Base-by-base conservation (phyloP, 2,797 vertebrate species). In the Lindbergichthys nudifrons region DNA sequence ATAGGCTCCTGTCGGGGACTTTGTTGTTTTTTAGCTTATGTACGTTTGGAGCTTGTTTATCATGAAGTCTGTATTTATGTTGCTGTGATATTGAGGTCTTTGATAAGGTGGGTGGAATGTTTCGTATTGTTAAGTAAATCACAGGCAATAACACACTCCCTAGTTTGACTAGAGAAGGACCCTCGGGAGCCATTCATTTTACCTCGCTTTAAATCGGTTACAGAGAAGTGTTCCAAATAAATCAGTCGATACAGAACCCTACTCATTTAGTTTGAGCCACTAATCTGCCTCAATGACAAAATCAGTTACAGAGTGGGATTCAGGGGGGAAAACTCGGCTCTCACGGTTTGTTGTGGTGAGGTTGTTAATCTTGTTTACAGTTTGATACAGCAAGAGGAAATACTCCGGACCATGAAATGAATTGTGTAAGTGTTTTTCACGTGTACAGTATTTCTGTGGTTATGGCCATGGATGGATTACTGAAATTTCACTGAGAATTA, bases 91-190 rank as follows among this genome's bases (percentile, higher is more conserved):
- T 36, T 36, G 32, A 8, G 32, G 7, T 32, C 32, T 32, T 32
- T 58, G 47, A 66, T 36, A 4, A 32, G 69, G 77, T 80, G 85
- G 82, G 86, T 21, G 77, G 78, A 77, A 73, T 62, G 72, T 64
- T 41, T 57, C 65, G 85, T 41, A 79, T 77, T 79, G 77, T 85
- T 58, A 82, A 84, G 82, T 87, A 82, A 84, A 79, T 87, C 87
- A 79, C 71, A 70, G 60, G 70, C 81, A 58, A 62, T 73, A 60
- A 66, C 73, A 50, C 80, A 50, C 62, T 78, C 79, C 79, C 71
- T 77, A 15, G 41, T 83, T 81, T 80, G 70, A 76, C 80, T 64
- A 0, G 5, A 39, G 66, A 63, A 13, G 45, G 75, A 68, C 82
- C 75, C 81, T 73, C 32, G 67, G 81, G 82, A 79, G 82, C 68